phyloP scores from a whole-genome alignment of 2,888 invertebrate species.

The Chymomyza procnemis region DNA sequence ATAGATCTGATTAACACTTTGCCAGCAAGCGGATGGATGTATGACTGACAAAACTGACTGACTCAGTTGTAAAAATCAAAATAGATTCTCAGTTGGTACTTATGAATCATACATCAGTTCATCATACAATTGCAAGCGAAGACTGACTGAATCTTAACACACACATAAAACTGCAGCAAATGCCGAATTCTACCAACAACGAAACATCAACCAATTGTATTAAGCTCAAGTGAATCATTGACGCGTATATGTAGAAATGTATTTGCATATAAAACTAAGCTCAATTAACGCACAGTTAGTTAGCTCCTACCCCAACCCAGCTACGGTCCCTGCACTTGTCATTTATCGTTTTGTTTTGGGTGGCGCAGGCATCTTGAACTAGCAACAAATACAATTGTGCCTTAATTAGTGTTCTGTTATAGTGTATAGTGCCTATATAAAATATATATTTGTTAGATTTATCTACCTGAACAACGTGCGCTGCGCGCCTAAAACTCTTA shows the following conservation, averaged over 20 bases:
- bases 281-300: constrained; percentile 55
- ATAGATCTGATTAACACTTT: constrained; percentile 58
- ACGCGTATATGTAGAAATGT: constrained; percentile 40
- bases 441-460: constrained; percentile 35
- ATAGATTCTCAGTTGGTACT: constrained; percentile 69
- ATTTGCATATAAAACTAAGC: constrained; percentile 60
- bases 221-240: constrained; percentile 58
- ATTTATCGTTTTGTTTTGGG: constrained; percentile 10
- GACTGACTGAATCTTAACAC: constrained; percentile 46
- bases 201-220: constrained; percentile 21
- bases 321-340: constrained; percentile 1
- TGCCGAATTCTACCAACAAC: constrained; percentile 12
- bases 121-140: constrained; percentile 23
- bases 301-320: constrained; percentile 2
- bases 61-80: constrained; percentile 20
- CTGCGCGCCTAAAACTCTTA: constrained; percentile 7
- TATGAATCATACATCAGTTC: constrained; percentile 57
- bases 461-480: constrained; percentile 27
- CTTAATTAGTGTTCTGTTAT: constrained; percentile 58
- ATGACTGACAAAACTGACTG: constrained; percentile 10
- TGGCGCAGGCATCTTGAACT: constrained; percentile 47
- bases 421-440: constrained; percentile 53
- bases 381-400: constrained; percentile 54
- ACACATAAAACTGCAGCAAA: not conserved
- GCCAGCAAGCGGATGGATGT: constrained; percentile 47